phyloP scores from a whole-genome alignment of 1,140 invertebrate species.

The Vanessa tameamea region DNA sequence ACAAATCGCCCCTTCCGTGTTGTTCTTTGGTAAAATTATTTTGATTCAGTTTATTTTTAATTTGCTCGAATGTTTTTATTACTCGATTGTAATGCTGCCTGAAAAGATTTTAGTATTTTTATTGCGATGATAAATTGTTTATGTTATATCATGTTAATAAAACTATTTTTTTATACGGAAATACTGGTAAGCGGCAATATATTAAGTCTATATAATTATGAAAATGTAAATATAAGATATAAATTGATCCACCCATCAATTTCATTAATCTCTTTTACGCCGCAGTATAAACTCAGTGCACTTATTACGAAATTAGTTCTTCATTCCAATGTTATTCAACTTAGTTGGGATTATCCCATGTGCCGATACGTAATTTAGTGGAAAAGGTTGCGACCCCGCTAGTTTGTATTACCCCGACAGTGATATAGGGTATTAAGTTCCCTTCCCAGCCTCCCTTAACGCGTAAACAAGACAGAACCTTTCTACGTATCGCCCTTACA shows the following conservation, averaged over 20 bases:
- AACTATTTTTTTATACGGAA: too few relatives aligned
- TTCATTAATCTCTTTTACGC: neutral
- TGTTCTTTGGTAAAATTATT: too few relatives aligned
- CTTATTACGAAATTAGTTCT: constrained; percentile 61
- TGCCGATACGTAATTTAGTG: constrained; percentile 79
- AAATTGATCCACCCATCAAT: neutral
- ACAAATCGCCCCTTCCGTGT: too few relatives aligned
- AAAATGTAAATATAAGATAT: too few relatives aligned
- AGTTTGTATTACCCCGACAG: constrained; percentile 76
- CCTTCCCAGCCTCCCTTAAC: constrained; percentile 74
- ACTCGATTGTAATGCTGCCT: too few relatives aligned
- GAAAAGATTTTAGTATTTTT: too few relatives aligned
- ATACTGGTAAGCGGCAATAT: too few relatives aligned
- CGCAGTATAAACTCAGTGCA: constrained; percentile 44
- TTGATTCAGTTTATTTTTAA: too few relatives aligned
- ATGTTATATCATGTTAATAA: too few relatives aligned
- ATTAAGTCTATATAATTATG: too few relatives aligned
- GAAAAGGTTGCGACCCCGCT: constrained; percentile 76
- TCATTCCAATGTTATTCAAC: constrained; percentile 68
- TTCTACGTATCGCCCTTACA: constrained; percentile 72
- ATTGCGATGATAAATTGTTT: too few relatives aligned
- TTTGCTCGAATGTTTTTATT: too few relatives aligned
- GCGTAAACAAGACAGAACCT: constrained; percentile 79
- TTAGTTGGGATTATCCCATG: constrained; percentile 74
- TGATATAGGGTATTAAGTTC: constrained; percentile 80